These are phyloP conservation scores for Cyprinodon tularosa DNA, from an alignment of 2,113 vertebrate species.

Conservation along the genomic window DNA sequence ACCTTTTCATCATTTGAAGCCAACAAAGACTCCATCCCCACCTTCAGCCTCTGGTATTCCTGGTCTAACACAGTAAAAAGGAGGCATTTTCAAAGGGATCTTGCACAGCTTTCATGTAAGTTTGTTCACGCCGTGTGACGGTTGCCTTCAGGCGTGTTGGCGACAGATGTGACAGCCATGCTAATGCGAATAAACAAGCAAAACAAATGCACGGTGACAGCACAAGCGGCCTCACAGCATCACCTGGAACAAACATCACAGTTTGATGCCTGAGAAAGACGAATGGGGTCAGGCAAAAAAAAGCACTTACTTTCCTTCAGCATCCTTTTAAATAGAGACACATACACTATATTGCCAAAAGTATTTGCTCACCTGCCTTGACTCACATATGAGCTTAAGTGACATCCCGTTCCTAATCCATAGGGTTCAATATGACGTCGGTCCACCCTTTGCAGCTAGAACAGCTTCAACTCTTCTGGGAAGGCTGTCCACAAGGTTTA, in stretches of 20 bases:
- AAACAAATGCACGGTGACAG: slow-evolving; percentile 53
- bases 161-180: slow-evolving; percentile 48
- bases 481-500: too few species aligned
- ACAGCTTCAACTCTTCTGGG: too few species aligned
- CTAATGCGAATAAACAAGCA: slow-evolving; percentile 52
- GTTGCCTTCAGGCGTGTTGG: slow-evolving; percentile 8
- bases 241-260: slow-evolving; percentile 44
- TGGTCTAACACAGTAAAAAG: slow-evolving; percentile 81
- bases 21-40: slow-evolving; percentile 91
- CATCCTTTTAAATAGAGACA: slow-evolving; percentile 43
- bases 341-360: too few species aligned
- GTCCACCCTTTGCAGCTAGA: too few species aligned
- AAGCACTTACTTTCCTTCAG: not conserved
- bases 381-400: too few species aligned
- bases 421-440: too few species aligned
- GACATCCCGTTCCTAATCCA: too few species aligned
- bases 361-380: too few species aligned
- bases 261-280: not conserved
- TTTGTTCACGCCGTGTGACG: slow-evolving; percentile 30
- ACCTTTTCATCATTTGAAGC: slow-evolving; percentile 96
- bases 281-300: slow-evolving; percentile 9
- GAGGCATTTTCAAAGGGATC: slow-evolving; percentile 1
- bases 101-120: not conserved
- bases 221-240: slow-evolving; percentile 13
- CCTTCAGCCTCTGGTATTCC: slow-evolving; percentile 91